Base-by-base conservation (phyloP, 2,888 invertebrate species). In the Ischnus inquisitorius region DNA sequence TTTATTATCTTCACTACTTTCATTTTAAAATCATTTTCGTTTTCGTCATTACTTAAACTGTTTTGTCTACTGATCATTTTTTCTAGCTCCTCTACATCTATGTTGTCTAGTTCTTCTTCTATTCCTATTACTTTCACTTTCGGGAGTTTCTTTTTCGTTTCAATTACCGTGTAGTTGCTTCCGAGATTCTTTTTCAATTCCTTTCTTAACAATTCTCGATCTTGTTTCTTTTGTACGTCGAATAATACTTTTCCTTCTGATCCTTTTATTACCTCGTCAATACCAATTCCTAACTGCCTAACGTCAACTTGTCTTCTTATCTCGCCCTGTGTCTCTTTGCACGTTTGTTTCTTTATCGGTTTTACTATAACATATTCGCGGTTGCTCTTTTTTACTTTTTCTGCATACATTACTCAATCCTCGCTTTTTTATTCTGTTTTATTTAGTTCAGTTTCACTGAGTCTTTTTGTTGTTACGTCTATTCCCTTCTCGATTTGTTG, bases 291-390 rank as follows among this genome's bases (percentile, higher is more conserved):
- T 14, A 83, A 41, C 25, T 65, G 69, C 25, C 62, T 54, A 5
- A 80, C 60, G 62, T 86, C 74, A 19, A 86, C 78, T 46, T 86
- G 79, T 8, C 54, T 74, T 76, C 54, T 83, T 8, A 86, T 67
- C 19, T 75, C 72, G 25, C 16, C 82, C 14, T 69, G 75, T 57
- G 83, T 81, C 25, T 64, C n/a, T 0, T 83, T 69, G 43, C 83
- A 78, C 19, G 72, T 34, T 78, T 85, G 72, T 76, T 76, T 48
- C 8, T 57, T 34, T 64, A 65, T 60, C 8, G 76, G 71, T 67
- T 76, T 65, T 8, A 86, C 48, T 19, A 86, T 41, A 8, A 86
- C 72, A 1, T 62, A 65, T 25, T 86, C 84, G 1, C 16, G 51
- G 71, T 25, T 57, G 3, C 62, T 80, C 1, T 64, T 43, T 46